Base-by-base conservation (phyloP, 1,140 invertebrate species). In the Dreissena rostriformis region DNA sequence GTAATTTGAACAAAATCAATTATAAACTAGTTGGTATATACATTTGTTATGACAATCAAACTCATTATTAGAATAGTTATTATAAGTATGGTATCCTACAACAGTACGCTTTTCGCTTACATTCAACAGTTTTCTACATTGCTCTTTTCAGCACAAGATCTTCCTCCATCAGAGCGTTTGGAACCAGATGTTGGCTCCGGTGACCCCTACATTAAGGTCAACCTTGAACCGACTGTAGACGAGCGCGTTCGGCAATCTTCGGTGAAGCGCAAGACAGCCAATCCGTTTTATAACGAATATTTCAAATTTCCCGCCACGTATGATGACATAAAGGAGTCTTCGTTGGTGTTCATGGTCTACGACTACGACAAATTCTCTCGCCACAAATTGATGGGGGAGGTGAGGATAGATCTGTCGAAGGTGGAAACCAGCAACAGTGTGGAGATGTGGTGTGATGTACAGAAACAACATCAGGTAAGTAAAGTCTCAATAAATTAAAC, bases 291-390 rank as follows among this genome's bases (percentile, higher is more conserved):
- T 91, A 95, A 95, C 86, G 95, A 95, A 88, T 94, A 94, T 52
- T 93, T 95, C 75, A 94, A 95, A 61, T 95, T 95, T 88, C 95
- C 95, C 63, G 92, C 95, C 28, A 94, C 95, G 0, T 96, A 96
- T 88, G 96, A 96, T 76, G 96, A 97, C 77, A 92, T 97, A 1
- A 94, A 95, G 57, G 95, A 96, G 61, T 95, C 96, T 28, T 96
- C 96, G 72, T 93, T 97, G 0, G 96, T 97, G 90, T 97, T 98
- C 92, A 97, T 96, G 0, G 96, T 98, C 0, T 98, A 97, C 91
- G 97, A 98, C 92, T 98, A 98, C 93, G 97, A 98, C 93, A 95
- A 97, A 67, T 98, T 98, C 94, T 97, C 97, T 39, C 95, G 97
- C 6, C 97, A 98, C 90, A 97, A 97, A 92, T 94, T 97, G 52